Percentiles rank a stretch among this genome's conserved stretches.
These are phyloP conservation scores for Urocitellus parryii DNA, from an alignment of 2,113 vertebrate species.

Conservation along the genomic window DNA sequence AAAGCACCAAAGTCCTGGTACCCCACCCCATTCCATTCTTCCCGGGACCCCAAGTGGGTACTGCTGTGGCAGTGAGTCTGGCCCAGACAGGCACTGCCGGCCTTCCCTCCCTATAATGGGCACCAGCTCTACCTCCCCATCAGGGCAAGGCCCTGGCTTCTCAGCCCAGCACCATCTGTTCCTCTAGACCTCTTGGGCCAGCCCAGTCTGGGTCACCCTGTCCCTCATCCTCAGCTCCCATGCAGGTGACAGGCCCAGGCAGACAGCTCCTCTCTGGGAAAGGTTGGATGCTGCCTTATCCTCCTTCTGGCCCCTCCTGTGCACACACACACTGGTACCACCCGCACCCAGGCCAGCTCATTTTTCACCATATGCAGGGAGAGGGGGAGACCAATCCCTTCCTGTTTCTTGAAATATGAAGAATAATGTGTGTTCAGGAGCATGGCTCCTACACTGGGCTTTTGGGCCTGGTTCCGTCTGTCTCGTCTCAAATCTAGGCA, in stretches of 20 bases:
- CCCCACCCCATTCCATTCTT: not conserved
- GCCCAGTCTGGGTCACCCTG: not conserved
- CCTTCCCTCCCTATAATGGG: conserved; percentile 23
- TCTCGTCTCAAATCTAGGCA: conserved; percentile 88
- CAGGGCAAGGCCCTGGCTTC: conserved; percentile 39
- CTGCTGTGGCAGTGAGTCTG: conserved; percentile 8
- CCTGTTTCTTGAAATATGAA: conserved; percentile 79
- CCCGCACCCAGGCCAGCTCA: not conserved
- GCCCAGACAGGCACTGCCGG: conserved; percentile 57
- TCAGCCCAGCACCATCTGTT: conserved; percentile 45
- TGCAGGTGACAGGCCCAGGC: conserved; percentile 52
- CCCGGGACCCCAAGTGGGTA: not conserved
- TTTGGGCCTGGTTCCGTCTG: conserved; percentile 80
- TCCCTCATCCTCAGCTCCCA: not conserved
- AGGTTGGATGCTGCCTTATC: conserved; percentile 82
- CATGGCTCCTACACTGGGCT: conserved; percentile 77
- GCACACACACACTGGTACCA: not conserved
- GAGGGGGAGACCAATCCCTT: conserved; percentile 81
- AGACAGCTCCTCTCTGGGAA: conserved; percentile 72
- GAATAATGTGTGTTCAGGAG: conserved; percentile 84
- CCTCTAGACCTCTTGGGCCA: not conserved
- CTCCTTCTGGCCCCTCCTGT: conserved; percentile 9
- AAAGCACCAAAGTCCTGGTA: conserved; percentile 51
- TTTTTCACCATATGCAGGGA: conserved; percentile 51
- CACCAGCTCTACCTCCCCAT: conserved; percentile 50